phyloP scores from a whole-genome alignment of 2,113 vertebrate species.

The Danio rerio region DNA sequence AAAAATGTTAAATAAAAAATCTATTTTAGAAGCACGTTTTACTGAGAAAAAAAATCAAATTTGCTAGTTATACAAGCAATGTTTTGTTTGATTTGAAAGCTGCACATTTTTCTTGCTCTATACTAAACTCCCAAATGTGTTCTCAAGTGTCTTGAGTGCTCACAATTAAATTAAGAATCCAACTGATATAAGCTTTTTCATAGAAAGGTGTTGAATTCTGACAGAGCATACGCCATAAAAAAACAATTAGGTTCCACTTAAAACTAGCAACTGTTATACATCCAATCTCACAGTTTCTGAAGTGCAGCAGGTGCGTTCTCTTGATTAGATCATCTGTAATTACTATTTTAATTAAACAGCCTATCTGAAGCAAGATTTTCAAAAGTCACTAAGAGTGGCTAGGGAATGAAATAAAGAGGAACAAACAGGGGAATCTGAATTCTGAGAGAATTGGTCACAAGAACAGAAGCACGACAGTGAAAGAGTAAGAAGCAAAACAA shows the following conservation, averaged over 20 bases:
- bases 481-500: slow-evolving; percentile 43
- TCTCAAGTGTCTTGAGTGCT: neutral
- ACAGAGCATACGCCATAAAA: slow-evolving; percentile 56
- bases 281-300: slow-evolving; percentile 73
- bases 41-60: too few species aligned
- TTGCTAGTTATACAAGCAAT: neutral
- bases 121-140: neutral
- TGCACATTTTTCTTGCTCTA: neutral
- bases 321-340: slow-evolving; percentile 93
- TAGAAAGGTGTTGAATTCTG: slow-evolving; percentile 20
- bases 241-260: slow-evolving; percentile 68
- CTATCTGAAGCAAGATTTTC: slow-evolving; percentile 75
- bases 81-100: neutral
- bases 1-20: too few species aligned
- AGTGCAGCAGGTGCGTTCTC: slow-evolving; percentile 88
- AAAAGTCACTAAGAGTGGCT: slow-evolving; percentile 60
- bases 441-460: slow-evolving; percentile 38
- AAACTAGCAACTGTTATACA: slow-evolving; percentile 80
- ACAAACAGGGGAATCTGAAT: slow-evolving; percentile 44
- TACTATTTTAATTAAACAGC: slow-evolving; percentile 92
- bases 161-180: slow-evolving; percentile 12
- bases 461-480: neutral
- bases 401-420: slow-evolving; percentile 63
- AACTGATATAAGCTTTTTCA: neutral
- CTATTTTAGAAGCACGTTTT: too few species aligned